These are phyloP conservation scores for Coptotermes formosanus DNA, from an alignment of 1,140 invertebrate genomes.

Conservation along the genomic window DNA sequence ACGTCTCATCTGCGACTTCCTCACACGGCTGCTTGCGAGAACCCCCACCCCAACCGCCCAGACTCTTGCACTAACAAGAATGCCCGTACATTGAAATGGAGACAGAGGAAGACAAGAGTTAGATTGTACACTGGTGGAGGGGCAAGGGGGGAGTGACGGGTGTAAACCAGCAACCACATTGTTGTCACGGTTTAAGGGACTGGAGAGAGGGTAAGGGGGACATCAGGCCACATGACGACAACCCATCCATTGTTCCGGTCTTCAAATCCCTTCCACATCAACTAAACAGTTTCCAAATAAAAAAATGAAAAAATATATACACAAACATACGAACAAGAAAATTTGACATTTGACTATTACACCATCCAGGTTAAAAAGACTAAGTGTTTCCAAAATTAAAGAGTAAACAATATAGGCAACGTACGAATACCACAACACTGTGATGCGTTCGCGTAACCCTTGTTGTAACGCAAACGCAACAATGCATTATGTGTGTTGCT, in stretches of 20 bases:
- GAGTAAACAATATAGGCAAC: too few species aligned
- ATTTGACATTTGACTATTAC: neutral
- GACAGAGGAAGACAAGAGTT: neutral
- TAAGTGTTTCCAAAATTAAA: too few species aligned
- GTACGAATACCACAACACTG: too few species aligned
- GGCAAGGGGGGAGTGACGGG: neutral
- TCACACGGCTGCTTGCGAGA: too few species aligned
- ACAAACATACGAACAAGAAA: neutral
- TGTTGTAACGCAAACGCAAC: too few species aligned
- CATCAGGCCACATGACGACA: neutral
- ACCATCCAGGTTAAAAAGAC: neutral
- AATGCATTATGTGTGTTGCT: too few species aligned
- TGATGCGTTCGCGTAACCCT: too few species aligned
- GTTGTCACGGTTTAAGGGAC: neutral
- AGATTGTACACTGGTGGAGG: neutral
- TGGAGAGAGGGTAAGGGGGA: neutral
- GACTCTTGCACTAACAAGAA: neutral
- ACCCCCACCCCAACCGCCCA: neutral
- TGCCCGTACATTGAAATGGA: neutral
- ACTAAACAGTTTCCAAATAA: neutral
- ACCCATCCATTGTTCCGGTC: constrained; percentile 1
- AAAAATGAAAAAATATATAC: neutral
- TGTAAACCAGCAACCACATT: constrained; percentile 3
- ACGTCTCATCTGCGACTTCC: neutral
- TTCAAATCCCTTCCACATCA: neutral